Percentiles rank a stretch among this genome's conserved stretches.
Evolutionary conservation across 2,888 invertebrate species (phyloP).

Genomic region (Netelia melanura): DNA sequence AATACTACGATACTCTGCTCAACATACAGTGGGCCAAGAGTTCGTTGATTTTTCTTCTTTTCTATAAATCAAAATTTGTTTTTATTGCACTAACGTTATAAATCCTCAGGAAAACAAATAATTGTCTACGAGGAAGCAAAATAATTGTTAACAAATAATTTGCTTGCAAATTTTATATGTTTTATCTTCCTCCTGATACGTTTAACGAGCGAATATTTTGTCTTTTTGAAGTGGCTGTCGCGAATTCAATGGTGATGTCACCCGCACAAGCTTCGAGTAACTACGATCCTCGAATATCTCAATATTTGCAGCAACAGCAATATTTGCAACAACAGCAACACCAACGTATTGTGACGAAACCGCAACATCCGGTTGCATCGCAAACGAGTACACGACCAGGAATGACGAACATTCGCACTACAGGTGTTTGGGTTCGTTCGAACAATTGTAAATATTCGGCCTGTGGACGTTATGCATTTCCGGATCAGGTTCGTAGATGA

Average conservation of each 20-base stretch:
- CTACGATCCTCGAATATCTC: slow-evolving; percentile 75
- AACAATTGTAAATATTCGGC: slow-evolving; percentile 61
- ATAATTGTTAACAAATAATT: too few species aligned
- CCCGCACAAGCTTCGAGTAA: slow-evolving; percentile 67
- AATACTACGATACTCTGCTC: slow-evolving; percentile 77
- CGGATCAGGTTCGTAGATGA: too few species aligned
- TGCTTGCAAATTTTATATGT: too few species aligned
- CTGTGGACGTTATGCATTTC: too few species aligned
- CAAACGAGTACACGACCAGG: slow-evolving; percentile 64
- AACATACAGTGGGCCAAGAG: slow-evolving; percentile 78
- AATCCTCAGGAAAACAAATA: too few species aligned
- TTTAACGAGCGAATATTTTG: neutral
- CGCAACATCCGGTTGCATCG: slow-evolving; percentile 60
- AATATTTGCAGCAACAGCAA: slow-evolving; percentile 73
- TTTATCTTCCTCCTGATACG: too few species aligned
- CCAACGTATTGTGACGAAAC: slow-evolving; percentile 68
- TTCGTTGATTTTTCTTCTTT: slow-evolving; percentile 56
- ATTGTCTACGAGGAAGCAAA: too few species aligned
- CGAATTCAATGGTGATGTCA: slow-evolving; percentile 77
- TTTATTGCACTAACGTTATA: too few species aligned
- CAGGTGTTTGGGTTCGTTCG: slow-evolving; percentile 71
- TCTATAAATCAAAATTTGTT: too few species aligned
- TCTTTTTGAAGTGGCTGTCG: slow-evolving; percentile 74
- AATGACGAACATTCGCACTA: slow-evolving; percentile 65
- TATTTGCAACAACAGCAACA: slow-evolving; percentile 73